Evolutionary conservation across 2,888 invertebrate genomes (phyloP).

Genomic region (Drosophila monieri): DNA sequence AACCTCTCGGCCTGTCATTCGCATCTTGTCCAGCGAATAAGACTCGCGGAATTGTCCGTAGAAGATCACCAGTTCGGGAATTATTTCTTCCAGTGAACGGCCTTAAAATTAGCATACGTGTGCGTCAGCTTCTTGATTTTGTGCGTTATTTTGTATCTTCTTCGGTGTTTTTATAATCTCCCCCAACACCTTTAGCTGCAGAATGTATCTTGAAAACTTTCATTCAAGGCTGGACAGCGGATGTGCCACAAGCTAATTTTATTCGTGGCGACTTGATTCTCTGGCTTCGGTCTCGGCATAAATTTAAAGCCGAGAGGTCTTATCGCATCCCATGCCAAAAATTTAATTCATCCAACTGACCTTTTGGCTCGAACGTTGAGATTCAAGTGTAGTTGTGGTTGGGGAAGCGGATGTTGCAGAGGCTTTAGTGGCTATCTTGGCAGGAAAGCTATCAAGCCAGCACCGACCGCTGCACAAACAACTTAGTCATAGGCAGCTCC

Average conservation of each 20-base stretch:
- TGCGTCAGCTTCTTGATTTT: slow-evolving; percentile 57
- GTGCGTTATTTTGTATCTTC: slow-evolving; percentile 27
- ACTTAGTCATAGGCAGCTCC: slow-evolving; percentile 32
- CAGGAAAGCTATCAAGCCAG: slow-evolving; percentile 32
- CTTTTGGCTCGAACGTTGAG: not conserved
- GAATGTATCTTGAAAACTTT: slow-evolving; percentile 29
- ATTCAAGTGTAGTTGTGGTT: slow-evolving; percentile 14
- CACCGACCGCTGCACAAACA: slow-evolving; percentile 10
- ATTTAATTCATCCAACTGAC: slow-evolving; percentile 26
- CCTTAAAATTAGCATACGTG: slow-evolving; percentile 67
- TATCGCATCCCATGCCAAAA: slow-evolving; percentile 4
- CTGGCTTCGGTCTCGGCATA: slow-evolving; percentile 6
- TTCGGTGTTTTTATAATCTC: slow-evolving; percentile 25
- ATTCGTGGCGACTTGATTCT: slow-evolving; percentile 16
- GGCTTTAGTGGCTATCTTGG: slow-evolving; percentile 3
- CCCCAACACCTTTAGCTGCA: slow-evolving; percentile 37
- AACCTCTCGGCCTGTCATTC: slow-evolving; percentile 59
- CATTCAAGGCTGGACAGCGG: slow-evolving; percentile 41
- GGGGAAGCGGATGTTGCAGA: slow-evolving; percentile 15
- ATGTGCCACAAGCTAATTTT: slow-evolving; percentile 32
- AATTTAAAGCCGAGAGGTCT: slow-evolving; percentile 6
- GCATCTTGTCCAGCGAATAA: slow-evolving; percentile 56
- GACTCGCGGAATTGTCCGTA: slow-evolving; percentile 23
- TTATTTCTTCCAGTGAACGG: slow-evolving; percentile 51
- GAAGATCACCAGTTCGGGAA: slow-evolving; percentile 32